Evolutionary conservation across 2,113 vertebrate genomes (phyloP).

Genomic region (Chaetorhynchus papuensis): DNA sequence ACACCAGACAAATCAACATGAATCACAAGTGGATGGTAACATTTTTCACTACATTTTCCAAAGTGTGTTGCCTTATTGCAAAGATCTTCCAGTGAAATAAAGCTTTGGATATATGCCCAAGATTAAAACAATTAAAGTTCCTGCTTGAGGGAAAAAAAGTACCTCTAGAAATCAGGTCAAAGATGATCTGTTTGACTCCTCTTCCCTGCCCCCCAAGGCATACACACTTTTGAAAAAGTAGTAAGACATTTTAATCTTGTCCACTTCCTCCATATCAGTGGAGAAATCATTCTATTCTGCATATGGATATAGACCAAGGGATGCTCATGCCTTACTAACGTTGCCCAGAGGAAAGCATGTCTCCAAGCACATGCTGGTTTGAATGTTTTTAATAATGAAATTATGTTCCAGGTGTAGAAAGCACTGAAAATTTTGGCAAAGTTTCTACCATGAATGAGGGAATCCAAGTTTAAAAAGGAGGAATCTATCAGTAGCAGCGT

Average conservation of each 20-base stretch:
- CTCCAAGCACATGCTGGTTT: neutral
- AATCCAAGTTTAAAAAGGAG: neutral
- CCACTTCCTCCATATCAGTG: neutral
- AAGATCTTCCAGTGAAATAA: neutral
- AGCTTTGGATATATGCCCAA: neutral
- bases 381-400: neutral
- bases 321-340: neutral
- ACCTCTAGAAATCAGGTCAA: neutral
- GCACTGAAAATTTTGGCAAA: neutral
- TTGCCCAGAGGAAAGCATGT: neutral
- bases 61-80: neutral
- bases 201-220: fast-evolving
- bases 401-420: neutral
- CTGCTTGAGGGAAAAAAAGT: neutral
- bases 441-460: neutral
- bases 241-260: neutral
- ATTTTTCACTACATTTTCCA: neutral
- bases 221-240: neutral
- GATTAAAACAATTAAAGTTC: neutral
- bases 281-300: neutral
- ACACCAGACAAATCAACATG: neutral
- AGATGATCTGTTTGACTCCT: fast-evolving
- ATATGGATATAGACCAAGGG: neutral
- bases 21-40: neutral
- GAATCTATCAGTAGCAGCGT: neutral